Conservation (phyloP, 2,113 vertebrate genomes). For the Egretta garzetta region DNA sequence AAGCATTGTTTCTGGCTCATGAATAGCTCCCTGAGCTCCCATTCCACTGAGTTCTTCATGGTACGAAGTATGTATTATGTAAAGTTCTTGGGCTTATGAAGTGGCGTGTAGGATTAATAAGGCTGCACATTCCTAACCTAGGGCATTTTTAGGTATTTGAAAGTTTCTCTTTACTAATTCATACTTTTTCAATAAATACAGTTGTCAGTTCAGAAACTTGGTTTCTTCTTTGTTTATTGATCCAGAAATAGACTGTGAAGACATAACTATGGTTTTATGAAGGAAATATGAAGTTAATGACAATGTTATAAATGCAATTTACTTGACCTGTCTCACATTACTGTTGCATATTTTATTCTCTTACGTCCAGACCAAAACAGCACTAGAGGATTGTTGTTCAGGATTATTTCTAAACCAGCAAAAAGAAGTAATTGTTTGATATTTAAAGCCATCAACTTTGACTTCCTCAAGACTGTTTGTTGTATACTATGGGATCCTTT, state of each 20-base stretch:
- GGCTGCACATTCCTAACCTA: not conserved
- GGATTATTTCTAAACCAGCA: not conserved
- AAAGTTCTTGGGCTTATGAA: not conserved
- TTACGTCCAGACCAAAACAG: not conserved
- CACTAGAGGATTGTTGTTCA: not conserved
- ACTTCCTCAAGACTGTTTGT: not conserved
- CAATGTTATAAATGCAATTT: not conserved
- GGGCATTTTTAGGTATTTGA: not conserved
- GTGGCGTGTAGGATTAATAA: not conserved
- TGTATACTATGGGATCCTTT: not conserved
- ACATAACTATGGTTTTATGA: not conserved
- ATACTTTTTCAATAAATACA: not conserved
- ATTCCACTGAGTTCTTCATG: not conserved
- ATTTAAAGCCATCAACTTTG: not conserved
- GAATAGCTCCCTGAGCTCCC: not conserved
- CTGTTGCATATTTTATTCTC: not conserved
- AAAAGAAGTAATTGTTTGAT: not conserved
- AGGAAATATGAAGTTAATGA: not conserved
- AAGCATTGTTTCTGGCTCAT: not conserved
- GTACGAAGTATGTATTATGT: not conserved
- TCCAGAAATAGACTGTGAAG: constrained; percentile 5
- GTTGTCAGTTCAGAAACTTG: not conserved
- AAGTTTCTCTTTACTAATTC: not conserved
- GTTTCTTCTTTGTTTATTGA: not conserved
- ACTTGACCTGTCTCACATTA: not conserved